Conservation (phyloP, 2,888 invertebrate species). For the Morpho deidamia region DNA sequence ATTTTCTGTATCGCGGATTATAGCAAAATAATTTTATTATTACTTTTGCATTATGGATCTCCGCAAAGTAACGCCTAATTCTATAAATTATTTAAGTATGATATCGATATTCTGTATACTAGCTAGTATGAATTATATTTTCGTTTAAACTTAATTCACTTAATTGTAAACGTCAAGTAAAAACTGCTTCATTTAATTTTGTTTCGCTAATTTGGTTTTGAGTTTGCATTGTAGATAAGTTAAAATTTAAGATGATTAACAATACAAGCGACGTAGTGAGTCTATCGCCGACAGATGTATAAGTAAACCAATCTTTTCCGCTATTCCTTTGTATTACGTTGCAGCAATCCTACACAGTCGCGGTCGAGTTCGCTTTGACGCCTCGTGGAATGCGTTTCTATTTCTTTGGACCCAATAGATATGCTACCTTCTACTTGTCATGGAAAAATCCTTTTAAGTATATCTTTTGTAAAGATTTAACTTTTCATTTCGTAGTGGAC, state of each 20-base stretch:
- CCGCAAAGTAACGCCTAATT: too few species aligned
- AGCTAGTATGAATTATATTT: too few species aligned
- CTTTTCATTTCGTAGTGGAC: background rate
- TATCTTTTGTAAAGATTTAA: conserved; percentile 2
- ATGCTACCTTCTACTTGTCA: conserved; percentile 16
- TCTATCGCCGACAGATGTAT: conserved; percentile 14
- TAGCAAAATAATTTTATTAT: too few species aligned
- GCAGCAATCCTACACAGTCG: conserved; percentile 1
- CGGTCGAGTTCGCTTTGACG: conserved; percentile 13
- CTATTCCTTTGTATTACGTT: conserved; percentile 19
- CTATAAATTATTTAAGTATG: too few species aligned
- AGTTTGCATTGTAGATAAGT: background rate
- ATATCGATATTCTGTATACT: too few species aligned
- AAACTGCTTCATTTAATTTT: too few species aligned
- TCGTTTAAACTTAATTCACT: too few species aligned
- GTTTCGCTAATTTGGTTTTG: background rate
- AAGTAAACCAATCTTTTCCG: conserved; percentile 22
- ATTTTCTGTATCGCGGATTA: too few species aligned
- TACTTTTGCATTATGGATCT: too few species aligned
- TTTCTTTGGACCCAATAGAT: conserved; percentile 14
- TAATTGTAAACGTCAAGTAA: too few species aligned
- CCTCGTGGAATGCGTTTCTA: conserved; percentile 20
- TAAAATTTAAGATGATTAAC: too few species aligned
- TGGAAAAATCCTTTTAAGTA: conserved; percentile 12
- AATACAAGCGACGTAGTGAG: conserved; percentile 9